These are phyloP conservation scores for Geopemphigus sp. DNA, from an alignment of 1,140 invertebrate species.

Conservation along the genomic window DNA sequence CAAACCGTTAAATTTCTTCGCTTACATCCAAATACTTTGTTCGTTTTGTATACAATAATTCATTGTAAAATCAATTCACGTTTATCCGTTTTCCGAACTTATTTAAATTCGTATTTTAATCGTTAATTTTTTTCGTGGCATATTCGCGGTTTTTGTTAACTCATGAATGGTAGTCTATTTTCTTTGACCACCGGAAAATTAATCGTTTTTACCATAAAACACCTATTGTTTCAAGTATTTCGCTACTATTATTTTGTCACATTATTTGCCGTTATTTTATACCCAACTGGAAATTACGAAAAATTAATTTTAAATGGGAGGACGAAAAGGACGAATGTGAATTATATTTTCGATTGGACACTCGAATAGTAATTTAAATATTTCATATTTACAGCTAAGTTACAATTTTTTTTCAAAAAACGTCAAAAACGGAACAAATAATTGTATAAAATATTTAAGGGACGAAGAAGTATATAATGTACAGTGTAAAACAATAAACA, in stretches of 20 bases:
- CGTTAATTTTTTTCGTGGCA: background rate
- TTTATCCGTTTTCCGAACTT: too few relatives aligned
- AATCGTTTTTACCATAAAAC: background rate
- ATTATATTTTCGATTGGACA: background rate
- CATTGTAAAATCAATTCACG: too few relatives aligned
- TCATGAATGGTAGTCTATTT: background rate
- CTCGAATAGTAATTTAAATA: background rate
- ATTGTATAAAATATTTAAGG: background rate
- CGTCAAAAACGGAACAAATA: background rate
- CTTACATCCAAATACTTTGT: too few relatives aligned
- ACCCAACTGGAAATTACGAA: background rate
- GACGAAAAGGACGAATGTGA: background rate
- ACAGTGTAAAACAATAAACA: background rate
- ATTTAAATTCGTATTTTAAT: too few relatives aligned
- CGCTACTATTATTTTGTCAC: background rate
- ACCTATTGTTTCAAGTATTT: background rate
- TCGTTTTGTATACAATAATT: too few relatives aligned
- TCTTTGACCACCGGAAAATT: background rate
- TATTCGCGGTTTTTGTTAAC: background rate
- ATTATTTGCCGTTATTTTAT: background rate
- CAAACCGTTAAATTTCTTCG: too few relatives aligned
- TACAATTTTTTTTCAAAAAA: background rate
- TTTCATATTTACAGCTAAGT: background rate
- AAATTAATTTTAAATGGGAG: background rate
- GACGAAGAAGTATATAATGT: background rate